Conservation (phyloP, 2,797 vertebrate species). For the Molossus molossus region DNA sequence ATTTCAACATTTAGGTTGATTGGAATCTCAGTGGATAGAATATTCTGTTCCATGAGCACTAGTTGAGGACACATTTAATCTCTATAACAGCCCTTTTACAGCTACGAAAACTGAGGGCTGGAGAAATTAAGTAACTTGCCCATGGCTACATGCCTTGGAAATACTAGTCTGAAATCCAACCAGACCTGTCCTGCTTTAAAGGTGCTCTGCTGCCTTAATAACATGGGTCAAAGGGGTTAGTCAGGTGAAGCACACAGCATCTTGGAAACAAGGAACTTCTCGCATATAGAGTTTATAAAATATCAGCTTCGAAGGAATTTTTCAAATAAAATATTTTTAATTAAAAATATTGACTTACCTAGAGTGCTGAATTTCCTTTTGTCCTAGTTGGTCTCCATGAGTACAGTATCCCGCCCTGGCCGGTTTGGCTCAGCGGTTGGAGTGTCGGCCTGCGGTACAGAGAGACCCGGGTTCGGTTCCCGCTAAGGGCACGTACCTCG, state of each 20-base stretch:
- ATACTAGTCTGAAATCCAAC: neutral
- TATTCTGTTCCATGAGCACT: neutral
- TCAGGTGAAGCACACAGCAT: neutral
- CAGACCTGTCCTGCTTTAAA: neutral
- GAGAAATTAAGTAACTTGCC: neutral
- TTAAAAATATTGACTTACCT: neutral
- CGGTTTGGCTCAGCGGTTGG: too few species aligned
- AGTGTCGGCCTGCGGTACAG: too few species aligned
- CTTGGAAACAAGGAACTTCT: neutral
- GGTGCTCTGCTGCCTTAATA: neutral
- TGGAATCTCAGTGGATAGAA: slow-evolving; percentile 13
- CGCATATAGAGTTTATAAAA: neutral
- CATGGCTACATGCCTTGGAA: neutral
- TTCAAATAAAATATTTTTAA: slow-evolving; percentile 22
- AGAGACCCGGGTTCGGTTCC: too few species aligned
- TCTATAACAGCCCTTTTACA: neutral
- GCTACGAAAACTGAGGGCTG: neutral
- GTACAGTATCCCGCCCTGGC: rapidly evolving
- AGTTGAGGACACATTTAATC: neutral
- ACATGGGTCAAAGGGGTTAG: neutral
- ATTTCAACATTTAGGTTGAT: neutral
- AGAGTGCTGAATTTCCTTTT: neutral
- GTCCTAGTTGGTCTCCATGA: neutral
- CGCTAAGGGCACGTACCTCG: too few species aligned
- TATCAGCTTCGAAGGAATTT: slow-evolving; percentile 41